Evolutionary conservation across 2,113 vertebrate species (phyloP).

Genomic region (Hassar affinis): DNA sequence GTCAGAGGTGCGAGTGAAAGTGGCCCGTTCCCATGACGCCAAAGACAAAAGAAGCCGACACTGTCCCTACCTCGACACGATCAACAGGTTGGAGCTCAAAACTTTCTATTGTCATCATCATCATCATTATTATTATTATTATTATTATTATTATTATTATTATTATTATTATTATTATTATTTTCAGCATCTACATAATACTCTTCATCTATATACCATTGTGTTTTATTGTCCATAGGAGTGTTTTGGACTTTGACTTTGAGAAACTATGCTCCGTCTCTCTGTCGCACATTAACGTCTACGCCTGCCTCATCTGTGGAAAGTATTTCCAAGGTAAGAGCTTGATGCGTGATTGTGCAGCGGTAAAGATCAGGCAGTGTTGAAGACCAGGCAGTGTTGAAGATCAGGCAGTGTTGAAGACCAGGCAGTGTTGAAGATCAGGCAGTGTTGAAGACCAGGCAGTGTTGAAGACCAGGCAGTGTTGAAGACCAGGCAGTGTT

Average conservation of each 20-base stretch:
- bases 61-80: constrained; percentile 93
- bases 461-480: too few species aligned
- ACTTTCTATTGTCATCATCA: constrained; percentile 22
- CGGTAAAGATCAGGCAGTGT: too few species aligned
- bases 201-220: background rate
- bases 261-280: constrained; percentile 97
- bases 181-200: background rate
- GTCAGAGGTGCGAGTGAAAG: constrained; percentile 61
- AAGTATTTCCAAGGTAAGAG: constrained; percentile 92
- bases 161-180: too few species aligned
- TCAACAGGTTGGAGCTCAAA: constrained; percentile 78
- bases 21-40: constrained; percentile 58
- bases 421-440: too few species aligned
- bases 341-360: background rate
- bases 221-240: too few species aligned
- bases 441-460: too few species aligned
- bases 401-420: too few species aligned
- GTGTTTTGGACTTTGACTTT: constrained; percentile 94
- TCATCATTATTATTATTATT: too few species aligned
- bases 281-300: constrained; percentile 93
- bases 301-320: constrained; percentile 93
- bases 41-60: constrained; percentile 91
- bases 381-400: too few species aligned
- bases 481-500: too few species aligned
- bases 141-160: too few species aligned